Base-by-base conservation (phyloP, 1,140 invertebrate genomes). In the Rhynchophorus ferrugineus region DNA sequence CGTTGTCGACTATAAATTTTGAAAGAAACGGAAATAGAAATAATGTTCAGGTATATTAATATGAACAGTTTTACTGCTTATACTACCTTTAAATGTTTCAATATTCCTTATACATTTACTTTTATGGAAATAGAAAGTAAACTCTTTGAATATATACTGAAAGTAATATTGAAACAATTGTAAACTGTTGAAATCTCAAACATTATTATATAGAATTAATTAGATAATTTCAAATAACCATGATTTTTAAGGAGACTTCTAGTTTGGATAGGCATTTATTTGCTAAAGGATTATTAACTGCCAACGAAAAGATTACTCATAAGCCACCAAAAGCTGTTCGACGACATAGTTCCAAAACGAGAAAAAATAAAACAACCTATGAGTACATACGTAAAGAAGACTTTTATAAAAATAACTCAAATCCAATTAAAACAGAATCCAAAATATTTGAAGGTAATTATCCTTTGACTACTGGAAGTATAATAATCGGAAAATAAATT, bases 231-330 rank as follows among this genome's bases (percentile, higher is more conserved):
- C n/a, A n/a, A n/a, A n/a, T n/a, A n/a, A n/a, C n/a, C n/a, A n/a
- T n/a, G n/a, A n/a, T n/a, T n/a, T 49, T 49, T 14, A 17, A 54
- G 55, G 66, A 65, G 71, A 77, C 66, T 48, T 67, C 62, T 68
- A 78, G 73, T 66, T 71, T 59, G 66, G 74, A 50, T 69, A 73
- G 73, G 68, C 78, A 61, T 74, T 74, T 70, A 69, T 65, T 70
- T 29, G 60, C 64, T 2, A 68, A 67, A 53, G 60, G 65, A 22
- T 48, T 68, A 11, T 39, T 67, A 6, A 61, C 60, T 44, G 49
- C 44, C 3, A 59, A 48, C 38, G 66, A 69, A 39, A 66, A 68
- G 54, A 56, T 79, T 13, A 73, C 71, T 2, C 78, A 80, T 49
- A 80, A 80, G 61, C 77, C 78, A 2, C 77, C 78, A 6, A 67